Evolutionary conservation across 1,140 invertebrate genomes (phyloP), one percentile per base, ranked within the genome.

Genomic region (Whitmania pigra): DNA sequence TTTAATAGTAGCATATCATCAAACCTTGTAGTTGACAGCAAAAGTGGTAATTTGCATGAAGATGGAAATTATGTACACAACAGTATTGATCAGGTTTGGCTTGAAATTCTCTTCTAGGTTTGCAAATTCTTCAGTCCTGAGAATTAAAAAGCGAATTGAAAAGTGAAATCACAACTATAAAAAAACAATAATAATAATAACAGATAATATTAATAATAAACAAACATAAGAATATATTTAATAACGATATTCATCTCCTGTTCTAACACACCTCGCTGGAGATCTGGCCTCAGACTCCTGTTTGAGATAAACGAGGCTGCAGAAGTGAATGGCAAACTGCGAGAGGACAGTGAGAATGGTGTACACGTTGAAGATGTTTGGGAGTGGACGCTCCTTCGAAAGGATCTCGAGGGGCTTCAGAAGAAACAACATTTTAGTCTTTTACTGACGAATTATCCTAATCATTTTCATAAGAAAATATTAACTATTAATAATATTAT

Each of bases 331-430:
- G 57, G 88, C 86, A 84, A 99, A 99, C 84, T 99, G 97, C 9
- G 90, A 81, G 17, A 97, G 83, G 31, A 99, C 96, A 17, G 97
- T 99, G 69, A 93, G 83, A 71, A 99, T 88, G 0, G 96, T 99
- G 80, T 99, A 99, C 13, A 93, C 79, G 84, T 99, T 99, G 81
- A 99, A 99, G 75, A 99, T 99, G 81, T 99, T 99, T 66, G 97
- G 93, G 75, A 99, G 84, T 27, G 97, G 97, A 67, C 95, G 87
- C 79, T 96, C 88, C 79, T 90, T 91, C 0, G 95, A 98, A 49
- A 99, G 83, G 0, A 87, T 88, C 82, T 93, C 94, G 69, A 99
- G 80, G 0, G 97, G 97, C 89, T 95, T 83, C 29, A 67, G 40
- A 67, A 67, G 54, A 67, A 53, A 36, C 31, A 36, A 36, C 31